These are phyloP conservation scores for Mus minutoides DNA, from an alignment of 2,797 vertebrate species.

Conservation along the genomic window DNA sequence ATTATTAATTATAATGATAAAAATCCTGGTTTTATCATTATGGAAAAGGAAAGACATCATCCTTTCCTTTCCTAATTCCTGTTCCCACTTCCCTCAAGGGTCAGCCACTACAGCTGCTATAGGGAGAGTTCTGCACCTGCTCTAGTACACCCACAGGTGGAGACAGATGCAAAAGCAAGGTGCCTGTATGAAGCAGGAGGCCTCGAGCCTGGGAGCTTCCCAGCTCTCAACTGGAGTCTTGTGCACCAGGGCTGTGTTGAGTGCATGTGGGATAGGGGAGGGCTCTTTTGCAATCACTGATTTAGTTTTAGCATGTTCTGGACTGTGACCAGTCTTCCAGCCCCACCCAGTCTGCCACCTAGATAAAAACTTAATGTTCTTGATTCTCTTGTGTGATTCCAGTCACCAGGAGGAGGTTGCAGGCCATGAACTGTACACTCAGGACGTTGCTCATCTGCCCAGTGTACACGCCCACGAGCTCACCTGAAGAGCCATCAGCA, in stretches of 20 bases:
- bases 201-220: not conserved
- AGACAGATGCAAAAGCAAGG: not conserved
- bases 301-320: constrained; percentile 80
- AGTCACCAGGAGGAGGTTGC: constrained; percentile 97
- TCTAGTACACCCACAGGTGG: not conserved
- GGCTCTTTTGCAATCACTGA: constrained; percentile 86
- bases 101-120: not conserved
- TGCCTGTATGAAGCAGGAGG: not conserved
- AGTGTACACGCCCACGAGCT: constrained; percentile 95
- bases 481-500: constrained; percentile 93
- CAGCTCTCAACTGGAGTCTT: not conserved
- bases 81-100: not conserved
- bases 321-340: constrained; percentile 74
- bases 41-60: constrained; percentile 22
- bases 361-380: constrained; percentile 89
- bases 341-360: constrained; percentile 48
- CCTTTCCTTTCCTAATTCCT: not conserved
- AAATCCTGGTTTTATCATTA: constrained; percentile 65
- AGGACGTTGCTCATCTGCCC: constrained; percentile 94
- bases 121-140: not conserved
- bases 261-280: constrained; percentile 44
- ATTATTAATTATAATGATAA: constrained; percentile 62
- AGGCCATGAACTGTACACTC: constrained; percentile 98
- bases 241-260: constrained; percentile 54
- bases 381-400: constrained; percentile 94